These are phyloP conservation scores for Elachura formosa DNA, from an alignment of 2,113 vertebrate genomes.

Conservation along the genomic window DNA sequence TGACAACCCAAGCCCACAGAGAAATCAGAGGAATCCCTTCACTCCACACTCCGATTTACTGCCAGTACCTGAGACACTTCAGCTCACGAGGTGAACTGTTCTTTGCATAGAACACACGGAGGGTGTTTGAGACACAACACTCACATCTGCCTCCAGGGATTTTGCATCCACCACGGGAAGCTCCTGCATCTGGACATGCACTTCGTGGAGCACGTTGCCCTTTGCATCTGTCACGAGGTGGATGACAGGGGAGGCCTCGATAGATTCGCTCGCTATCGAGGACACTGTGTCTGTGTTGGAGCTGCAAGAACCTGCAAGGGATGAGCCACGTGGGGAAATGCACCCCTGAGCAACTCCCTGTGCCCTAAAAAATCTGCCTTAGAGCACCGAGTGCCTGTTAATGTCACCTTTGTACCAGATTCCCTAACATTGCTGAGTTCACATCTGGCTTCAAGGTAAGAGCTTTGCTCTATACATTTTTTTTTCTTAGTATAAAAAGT, in stretches of 20 bases:
- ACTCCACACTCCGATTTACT: background rate
- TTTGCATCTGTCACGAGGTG: constrained; percentile 84
- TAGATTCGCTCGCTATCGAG: constrained; percentile 40
- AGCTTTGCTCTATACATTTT: background rate
- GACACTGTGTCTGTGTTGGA: constrained; percentile 30
- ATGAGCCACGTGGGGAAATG: background rate
- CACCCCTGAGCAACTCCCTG: background rate
- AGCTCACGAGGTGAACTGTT: background rate
- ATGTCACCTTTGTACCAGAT: background rate
- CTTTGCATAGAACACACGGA: fast-evolving
- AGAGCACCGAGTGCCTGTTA: background rate
- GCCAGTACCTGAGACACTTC: background rate
- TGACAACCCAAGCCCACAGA: background rate
- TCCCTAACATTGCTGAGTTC: background rate
- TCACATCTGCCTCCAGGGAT: constrained; percentile 60
- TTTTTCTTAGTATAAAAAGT: background rate
- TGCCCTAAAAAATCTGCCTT: background rate
- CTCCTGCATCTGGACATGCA: constrained; percentile 90
- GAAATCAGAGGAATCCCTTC: background rate
- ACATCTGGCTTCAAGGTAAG: fast-evolving
- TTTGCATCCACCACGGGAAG: constrained; percentile 67
- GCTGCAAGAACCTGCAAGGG: background rate
- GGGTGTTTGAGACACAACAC: background rate
- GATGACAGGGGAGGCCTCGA: constrained; percentile 77
- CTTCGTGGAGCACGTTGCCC: constrained; percentile 86